Evolutionary conservation across 2,113 vertebrate species (phyloP).

Genomic region (Variabilichromis moorii): DNA sequence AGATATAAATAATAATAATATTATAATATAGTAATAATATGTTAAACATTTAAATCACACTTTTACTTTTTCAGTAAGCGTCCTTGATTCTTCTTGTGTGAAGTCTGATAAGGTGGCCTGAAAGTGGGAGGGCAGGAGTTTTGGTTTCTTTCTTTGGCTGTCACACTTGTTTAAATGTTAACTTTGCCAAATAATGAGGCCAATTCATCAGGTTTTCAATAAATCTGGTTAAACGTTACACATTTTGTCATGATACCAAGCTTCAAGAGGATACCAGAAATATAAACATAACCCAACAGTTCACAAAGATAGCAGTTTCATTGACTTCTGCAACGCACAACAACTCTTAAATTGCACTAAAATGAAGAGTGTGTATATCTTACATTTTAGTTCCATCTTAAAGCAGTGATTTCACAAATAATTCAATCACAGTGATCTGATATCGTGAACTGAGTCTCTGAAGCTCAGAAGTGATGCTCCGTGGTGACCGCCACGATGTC

Average conservation of each 20-base stretch:
- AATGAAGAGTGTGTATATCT: neutral
- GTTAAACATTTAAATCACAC: accelerated
- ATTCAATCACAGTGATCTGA: neutral
- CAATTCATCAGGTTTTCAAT: neutral
- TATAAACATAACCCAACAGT: neutral
- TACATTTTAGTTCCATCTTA: neutral
- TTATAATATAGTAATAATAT: accelerated
- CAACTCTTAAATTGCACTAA: neutral
- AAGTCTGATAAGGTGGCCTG: neutral
- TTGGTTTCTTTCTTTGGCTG: neutral
- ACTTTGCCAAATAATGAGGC: neutral
- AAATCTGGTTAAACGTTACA: neutral
- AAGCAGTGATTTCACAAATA: neutral
- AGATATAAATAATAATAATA: neutral
- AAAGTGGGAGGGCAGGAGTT: neutral
- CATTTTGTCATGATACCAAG: accelerated
- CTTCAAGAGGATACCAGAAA: accelerated
- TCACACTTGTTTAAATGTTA: accelerated
- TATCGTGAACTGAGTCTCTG: accelerated
- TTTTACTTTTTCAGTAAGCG: neutral
- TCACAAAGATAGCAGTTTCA: neutral
- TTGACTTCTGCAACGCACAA: accelerated
- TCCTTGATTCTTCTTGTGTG: accelerated
- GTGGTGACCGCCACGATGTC: neutral
- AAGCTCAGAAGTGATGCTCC: neutral